A percentile compares a stretch with the other conserved stretches of the same genome.
These are phyloP conservation scores for Darevskia nairensis DNA, from an alignment of 2,797 vertebrate species.

Conservation along the genomic window DNA sequence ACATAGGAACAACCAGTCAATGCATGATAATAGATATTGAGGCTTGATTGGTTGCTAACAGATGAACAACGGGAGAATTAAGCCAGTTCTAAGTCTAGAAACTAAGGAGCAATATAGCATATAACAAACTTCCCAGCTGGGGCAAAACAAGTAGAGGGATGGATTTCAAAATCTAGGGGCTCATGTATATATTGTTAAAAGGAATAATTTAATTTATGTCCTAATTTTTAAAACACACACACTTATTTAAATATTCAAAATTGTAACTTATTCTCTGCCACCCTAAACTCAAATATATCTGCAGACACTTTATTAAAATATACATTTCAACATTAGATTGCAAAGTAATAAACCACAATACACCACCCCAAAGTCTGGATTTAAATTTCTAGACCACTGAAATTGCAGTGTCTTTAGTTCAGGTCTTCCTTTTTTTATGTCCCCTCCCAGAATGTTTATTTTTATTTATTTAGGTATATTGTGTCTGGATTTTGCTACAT, in stretches of 20 bases:
- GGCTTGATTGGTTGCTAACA: too few relatives aligned
- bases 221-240: background rate
- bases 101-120: too few relatives aligned
- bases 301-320: background rate
- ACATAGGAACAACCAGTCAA: too few relatives aligned
- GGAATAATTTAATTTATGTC: background rate
- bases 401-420: background rate
- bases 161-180: background rate
- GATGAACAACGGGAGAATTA: too few relatives aligned
- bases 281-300: background rate
- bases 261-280: background rate
- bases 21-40: too few relatives aligned
- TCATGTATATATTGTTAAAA: background rate
- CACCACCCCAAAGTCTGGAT: background rate
- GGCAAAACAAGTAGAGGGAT: background rate
- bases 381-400: background rate
- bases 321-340: background rate
- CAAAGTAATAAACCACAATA: background rate
- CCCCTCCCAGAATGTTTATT: background rate
- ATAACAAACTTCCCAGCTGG: too few relatives aligned
- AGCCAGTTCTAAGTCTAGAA: too few relatives aligned
- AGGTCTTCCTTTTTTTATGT: background rate
- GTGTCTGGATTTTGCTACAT: background rate
- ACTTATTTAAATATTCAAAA: background rate
- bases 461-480: background rate